phyloP scores from a whole-genome alignment of 2,888 invertebrate species.

The Zeuzera pyrina region DNA sequence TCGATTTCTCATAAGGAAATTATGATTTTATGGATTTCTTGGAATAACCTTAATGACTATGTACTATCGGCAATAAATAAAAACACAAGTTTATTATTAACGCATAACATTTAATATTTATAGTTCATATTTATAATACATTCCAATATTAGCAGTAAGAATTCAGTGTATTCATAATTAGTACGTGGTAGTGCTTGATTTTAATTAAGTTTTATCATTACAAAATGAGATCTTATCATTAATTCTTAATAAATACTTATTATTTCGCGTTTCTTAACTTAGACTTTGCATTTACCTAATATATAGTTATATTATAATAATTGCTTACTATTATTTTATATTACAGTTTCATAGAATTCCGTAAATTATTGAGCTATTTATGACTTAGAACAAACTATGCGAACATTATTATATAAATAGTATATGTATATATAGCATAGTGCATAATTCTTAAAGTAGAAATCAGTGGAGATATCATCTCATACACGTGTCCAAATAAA shows the following conservation, averaged over 20 bases:
- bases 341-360: slow-evolving; percentile 47
- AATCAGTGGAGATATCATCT: slow-evolving; percentile 38
- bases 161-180: slow-evolving; percentile 68
- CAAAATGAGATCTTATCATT: slow-evolving; percentile 62
- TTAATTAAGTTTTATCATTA: slow-evolving; percentile 62
- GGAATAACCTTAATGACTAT: too few relatives aligned
- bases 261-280: slow-evolving; percentile 32
- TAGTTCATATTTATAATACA: slow-evolving; percentile 74
- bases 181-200: slow-evolving; percentile 67
- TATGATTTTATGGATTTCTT: too few relatives aligned
- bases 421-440: slow-evolving; percentile 44
- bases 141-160: slow-evolving; percentile 72
- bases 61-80: too few relatives aligned
- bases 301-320: slow-evolving; percentile 35
- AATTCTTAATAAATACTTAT: slow-evolving; percentile 34
- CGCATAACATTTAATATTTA: slow-evolving; percentile 80
- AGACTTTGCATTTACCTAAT: slow-evolving; percentile 15
- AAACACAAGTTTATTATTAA: slow-evolving; percentile 72
- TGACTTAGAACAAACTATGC: slow-evolving; percentile 31
- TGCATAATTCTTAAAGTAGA: slow-evolving; percentile 44
- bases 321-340: slow-evolving; percentile 45
- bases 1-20: too few relatives aligned
- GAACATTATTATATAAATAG: slow-evolving; percentile 20
- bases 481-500: slow-evolving; percentile 33
- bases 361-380: slow-evolving; percentile 66